Base-by-base conservation (phyloP, 1,140 invertebrate genomes). In the Drosophila seguyi region DNA sequence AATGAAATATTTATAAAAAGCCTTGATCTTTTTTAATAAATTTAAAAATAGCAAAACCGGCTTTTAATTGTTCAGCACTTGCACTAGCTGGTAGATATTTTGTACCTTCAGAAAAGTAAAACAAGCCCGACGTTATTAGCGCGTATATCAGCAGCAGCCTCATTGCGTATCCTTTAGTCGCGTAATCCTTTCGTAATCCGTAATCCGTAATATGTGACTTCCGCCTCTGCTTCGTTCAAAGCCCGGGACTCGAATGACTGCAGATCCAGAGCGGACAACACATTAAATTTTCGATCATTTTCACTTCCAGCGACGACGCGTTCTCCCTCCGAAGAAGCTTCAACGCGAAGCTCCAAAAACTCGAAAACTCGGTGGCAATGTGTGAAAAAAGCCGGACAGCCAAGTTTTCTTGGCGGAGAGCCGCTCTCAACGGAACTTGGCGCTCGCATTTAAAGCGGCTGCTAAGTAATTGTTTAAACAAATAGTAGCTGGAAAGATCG, bases 31-130 rank as follows among this genome's bases (percentile, higher is more conserved):
- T 11, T 18, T 20, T 41, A 5, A 20, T 20, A 6, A 27, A 36
- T 31, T 53, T 55, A 22, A 36, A 38, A 52, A 31, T 20, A 31
- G n/a, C 14, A 48, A 25, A 34, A 2, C 14, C 0, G n/a, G 6
- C 2, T 16, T 11, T 34, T 39, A 18, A 5, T 42, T 50, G 25
- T n/a, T 38, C 4, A 14, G 13, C 22, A 65, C 38, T 44, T 36
- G 14, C 44, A 71, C 52, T 41, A n/a, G 1, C 3, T 29, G 2
- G 5, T 34, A 8, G n/a, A 10, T 36, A 50, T 50, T 90, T 66
- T 25, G 42, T 91, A 92, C 83, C 90, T 91, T 92, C 85, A 50
- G 86, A 92, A 73, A 90, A 92, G 74, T 91, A 83, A 79, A 91
- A 90, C 55, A 86, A 59, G 45, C 77, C 60, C 29, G 75, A 72